Evolutionary conservation across 1,140 invertebrate genomes (phyloP), one percentile per base, ranked within the genome.

Genomic region (Conopomorpha cramerella): DNA sequence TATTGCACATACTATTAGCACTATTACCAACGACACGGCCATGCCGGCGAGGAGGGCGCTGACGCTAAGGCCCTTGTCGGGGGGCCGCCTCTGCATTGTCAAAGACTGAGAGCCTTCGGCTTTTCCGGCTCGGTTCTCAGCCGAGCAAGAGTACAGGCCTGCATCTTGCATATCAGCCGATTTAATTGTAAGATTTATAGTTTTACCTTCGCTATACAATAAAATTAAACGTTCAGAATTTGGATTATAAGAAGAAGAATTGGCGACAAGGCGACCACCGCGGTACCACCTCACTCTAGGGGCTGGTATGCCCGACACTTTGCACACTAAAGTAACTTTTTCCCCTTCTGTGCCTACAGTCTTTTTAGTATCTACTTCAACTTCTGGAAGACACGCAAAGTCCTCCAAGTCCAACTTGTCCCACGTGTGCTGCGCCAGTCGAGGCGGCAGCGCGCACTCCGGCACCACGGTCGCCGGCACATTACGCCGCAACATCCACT

Each of bases 401-500:
- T 92, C 90, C 48, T 91, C 88, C 12, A 90, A 65, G 39, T 86
- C 83, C 16, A 93, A 74, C 30, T 82, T 80, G 53, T 90, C 85
- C 90, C 90, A 92, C 0, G 86, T 72, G 35, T 83, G 79, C 1
- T 79, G 80, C 3, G 68, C 66, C 4, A 92, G 54, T 8, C 88
- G 66, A 0, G 70, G 49, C 0, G 90, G 90, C 6, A 66, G 57
- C 11, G 79, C 68, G 55, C 90, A 92, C 1, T 81, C 74, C 0
- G 90, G 88, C 4, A 70, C 60, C 12, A 70, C 59, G 15, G 82
- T 84, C 27, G 83, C 84, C 2, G 89, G 88, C 28, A 93, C 83
- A 55, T 92, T 92, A 51, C 84, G 82, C 32, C 79, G 77, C 30
- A 86, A 57, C 85, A 92, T 90, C 90, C 90, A 93, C 40, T 86